Base-by-base conservation (phyloP, 2,113 vertebrate genomes). In the Xenopus borealis region DNA sequence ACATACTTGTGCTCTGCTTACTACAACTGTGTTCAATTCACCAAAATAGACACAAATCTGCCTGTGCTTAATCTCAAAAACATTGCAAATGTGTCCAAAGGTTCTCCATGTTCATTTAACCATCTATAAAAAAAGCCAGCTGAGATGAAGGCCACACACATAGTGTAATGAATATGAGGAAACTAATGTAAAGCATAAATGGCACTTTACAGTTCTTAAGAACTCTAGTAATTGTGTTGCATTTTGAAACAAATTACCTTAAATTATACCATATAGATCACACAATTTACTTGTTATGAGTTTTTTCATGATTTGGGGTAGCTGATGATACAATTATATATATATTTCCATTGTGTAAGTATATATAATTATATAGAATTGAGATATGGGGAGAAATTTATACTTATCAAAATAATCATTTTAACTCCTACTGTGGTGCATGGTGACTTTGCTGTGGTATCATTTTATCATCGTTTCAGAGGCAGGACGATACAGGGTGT, bases 181-280 rank as follows among this genome's bases (percentile, higher is more conserved):
- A 68, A 53, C 40, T 13, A 27, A 33, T 9, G 68, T 55, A 75
- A 62, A 69, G 68, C 68, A 68, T 67, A 68, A 75, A 65, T 55
- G 68, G 11, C 19, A 23, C 3, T 50, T 33, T 33, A 50, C 19
- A 52, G 68, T 46, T 52, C 44, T 30, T 68, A 61, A 68, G 44
- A 19, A 55, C 12, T 47, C 17, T 45, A 72, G 23, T 66, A 75
- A 75, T 68, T 68, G 57, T 33, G 7, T 7, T 33, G 30, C 30
- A 33, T 33, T 33, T 33, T 33, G 7, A 33, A 33, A 33, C 30
- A 33, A 33, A 33, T 46, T 68, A 50, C 10, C 2, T 2, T 3
- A 3, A 50, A 10, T 12, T 2, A 12, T 12, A 50, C 3, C 10
- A 50, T 50, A 50, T 12, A 50, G 46, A 50, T 14, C 46, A 30